phyloP scores from a whole-genome alignment of 2,113 vertebrate genomes.

The Tiliqua scincoides region DNA sequence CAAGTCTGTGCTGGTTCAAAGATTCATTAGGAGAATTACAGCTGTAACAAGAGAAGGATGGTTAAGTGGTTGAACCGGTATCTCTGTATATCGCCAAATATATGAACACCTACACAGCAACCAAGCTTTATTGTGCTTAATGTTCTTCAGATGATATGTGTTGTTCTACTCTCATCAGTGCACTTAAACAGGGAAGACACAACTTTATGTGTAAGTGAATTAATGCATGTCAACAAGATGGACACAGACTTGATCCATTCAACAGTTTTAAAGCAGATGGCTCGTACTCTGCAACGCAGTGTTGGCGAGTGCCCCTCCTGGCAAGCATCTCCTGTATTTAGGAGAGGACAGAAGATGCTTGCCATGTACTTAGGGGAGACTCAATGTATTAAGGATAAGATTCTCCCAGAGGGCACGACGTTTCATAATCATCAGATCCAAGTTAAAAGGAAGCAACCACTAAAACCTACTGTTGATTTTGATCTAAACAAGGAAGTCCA shows the following conservation, averaged over 20 bases:
- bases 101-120: slow-evolving; percentile 21
- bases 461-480: neutral
- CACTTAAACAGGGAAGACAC: neutral
- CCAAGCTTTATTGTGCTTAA: neutral
- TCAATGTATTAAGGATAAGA: neutral
- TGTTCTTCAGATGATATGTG: slow-evolving; percentile 18
- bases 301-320: slow-evolving; percentile 13
- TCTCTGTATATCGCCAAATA: slow-evolving; percentile 6
- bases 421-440: neutral
- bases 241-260: neutral
- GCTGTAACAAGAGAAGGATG: neutral
- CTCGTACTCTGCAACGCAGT: neutral
- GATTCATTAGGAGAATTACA: slow-evolving; percentile 10
- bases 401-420: neutral
- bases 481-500: neutral
- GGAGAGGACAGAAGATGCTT: too few relatives aligned
- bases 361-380: too few relatives aligned
- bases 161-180: neutral
- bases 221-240: neutral
- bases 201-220: neutral
- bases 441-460: neutral
- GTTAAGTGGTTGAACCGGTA: slow-evolving; percentile 26
- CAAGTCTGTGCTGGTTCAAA: slow-evolving; percentile 26
- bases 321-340: neutral
- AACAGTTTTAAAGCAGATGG: neutral